These are phyloP conservation scores for Sepiola atlantica DNA, from an alignment of 2,888 invertebrate genomes.

Conservation along the genomic window DNA sequence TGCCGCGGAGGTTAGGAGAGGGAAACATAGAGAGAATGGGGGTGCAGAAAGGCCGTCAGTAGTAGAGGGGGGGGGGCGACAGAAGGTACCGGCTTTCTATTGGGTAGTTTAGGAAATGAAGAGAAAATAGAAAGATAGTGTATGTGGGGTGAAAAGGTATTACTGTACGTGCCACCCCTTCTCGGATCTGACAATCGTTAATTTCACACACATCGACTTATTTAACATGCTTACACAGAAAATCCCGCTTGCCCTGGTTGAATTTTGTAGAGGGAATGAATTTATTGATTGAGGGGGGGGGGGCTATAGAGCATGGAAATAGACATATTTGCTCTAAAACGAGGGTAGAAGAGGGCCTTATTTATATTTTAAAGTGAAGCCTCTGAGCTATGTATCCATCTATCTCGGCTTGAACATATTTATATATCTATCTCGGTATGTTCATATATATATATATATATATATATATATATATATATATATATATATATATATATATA, in stretches of 20 bases:
- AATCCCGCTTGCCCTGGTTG: neutral
- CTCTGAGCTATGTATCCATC: neutral
- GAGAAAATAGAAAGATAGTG: neutral
- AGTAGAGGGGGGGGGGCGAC: neutral
- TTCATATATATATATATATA: neutral
- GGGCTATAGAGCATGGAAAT: neutral
- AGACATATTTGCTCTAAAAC: neutral
- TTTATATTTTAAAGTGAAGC: neutral
- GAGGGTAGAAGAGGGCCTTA: neutral
- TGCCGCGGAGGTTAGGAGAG: neutral
- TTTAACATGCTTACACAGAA: neutral
- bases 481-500: too few species aligned
- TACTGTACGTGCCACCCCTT: neutral
- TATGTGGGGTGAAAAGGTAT: too few species aligned
- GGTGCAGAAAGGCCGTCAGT: neutral
- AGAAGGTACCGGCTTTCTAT: neutral
- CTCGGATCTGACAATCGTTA: neutral
- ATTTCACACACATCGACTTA: neutral
- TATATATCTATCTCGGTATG: neutral
- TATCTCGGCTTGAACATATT: neutral
- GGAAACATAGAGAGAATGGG: neutral
- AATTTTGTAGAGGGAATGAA: neutral
- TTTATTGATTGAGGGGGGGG: neutral
- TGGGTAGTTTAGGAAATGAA: conserved; percentile 10
- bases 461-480: neutral